These are phyloP conservation scores for Tolmerus cingulatus DNA, from an alignment of 2,888 invertebrate species.

Conservation along the genomic window DNA sequence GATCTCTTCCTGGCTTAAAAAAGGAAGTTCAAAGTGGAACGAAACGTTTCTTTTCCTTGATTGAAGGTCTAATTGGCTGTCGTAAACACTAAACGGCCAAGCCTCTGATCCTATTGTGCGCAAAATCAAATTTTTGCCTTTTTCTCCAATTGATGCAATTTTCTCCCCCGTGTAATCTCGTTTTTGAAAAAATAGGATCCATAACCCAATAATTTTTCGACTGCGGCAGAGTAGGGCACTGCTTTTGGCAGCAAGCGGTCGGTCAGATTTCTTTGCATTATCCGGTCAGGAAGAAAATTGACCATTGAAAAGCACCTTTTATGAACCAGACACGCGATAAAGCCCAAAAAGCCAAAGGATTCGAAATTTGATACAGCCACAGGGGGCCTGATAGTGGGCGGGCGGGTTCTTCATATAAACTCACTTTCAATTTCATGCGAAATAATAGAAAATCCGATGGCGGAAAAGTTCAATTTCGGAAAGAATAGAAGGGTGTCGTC, in stretches of 20 bases:
- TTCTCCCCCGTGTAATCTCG: neutral
- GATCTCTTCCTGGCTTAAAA: neutral
- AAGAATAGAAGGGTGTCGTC: neutral
- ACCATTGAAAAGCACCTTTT: constrained; percentile 16
- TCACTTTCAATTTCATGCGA: constrained; percentile 16
- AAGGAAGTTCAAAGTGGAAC: neutral
- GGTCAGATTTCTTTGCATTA: constrained; percentile 5
- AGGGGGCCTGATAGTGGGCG: neutral
- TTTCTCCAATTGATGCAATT: constrained; percentile 8
- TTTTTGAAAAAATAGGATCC: constrained; percentile 8
- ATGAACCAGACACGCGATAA: neutral
- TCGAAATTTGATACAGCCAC: neutral
- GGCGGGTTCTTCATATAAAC: neutral
- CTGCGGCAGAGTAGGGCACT: neutral
- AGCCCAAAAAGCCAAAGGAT: neutral
- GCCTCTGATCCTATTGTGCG: neutral
- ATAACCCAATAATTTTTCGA: constrained; percentile 10
- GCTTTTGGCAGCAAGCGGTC: neutral
- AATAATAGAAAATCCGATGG: constrained; percentile 5
- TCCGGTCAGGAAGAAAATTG: constrained; percentile 33
- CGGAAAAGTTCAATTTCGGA: neutral
- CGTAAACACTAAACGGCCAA: neutral
- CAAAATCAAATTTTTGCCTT: constrained; percentile 9
- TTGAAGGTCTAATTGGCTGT: neutral
- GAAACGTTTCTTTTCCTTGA: neutral